Base-by-base conservation (phyloP, 2,888 invertebrate species). In the Microdon myrmicae region DNA sequence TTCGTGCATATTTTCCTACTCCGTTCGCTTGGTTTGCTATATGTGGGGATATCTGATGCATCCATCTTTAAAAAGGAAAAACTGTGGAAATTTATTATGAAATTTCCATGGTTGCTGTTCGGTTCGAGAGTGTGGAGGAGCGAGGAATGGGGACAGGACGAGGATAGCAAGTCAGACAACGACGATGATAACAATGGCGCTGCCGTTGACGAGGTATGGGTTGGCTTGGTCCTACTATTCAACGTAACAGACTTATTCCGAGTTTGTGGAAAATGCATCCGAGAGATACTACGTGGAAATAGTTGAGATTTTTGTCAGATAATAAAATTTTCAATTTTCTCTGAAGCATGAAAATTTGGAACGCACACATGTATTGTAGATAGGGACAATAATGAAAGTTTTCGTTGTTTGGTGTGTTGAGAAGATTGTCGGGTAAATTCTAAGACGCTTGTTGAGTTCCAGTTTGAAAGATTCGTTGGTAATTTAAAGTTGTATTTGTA, bases 81-180 rank as follows among this genome's bases (percentile, higher is more conserved):
- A 29, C 28, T 39, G 45, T 44, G 17, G 20, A 56, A 43, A 51
- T 51, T 31, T 58, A 38, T 43, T 58, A 58, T 64, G 51, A 64
- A 64, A 53, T 58, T 64, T 43, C 37, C 51, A 64, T 58, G 58
- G 45, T 64, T 64, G 38, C 56, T 55, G 47, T 34, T 14, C 13
- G n/a, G n/a, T n/a, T n/a, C 16, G 22, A 23, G 14, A 38, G 39
- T 38, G 44, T 25, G 49, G 34, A 44, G 28, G 16, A 7, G 20
- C 10, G 20, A 45, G 32, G 28, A 29, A 38, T 34, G 37, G 4
- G 37, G 19, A 12, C 19, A 10, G 7, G 23, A 20, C 10, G 10
- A 37, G n/a, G n/a, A n/a, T n/a, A n/a, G n/a, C n/a, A 10, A 28
- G n/a, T 26, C 35, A 26, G 17, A 26, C 32, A 37, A 20, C 38